A percentile compares a stretch with the other conserved stretches of the same genome.
Evolutionary conservation across 2,113 vertebrate species (phyloP).

Genomic region (Grantiella picta): DNA sequence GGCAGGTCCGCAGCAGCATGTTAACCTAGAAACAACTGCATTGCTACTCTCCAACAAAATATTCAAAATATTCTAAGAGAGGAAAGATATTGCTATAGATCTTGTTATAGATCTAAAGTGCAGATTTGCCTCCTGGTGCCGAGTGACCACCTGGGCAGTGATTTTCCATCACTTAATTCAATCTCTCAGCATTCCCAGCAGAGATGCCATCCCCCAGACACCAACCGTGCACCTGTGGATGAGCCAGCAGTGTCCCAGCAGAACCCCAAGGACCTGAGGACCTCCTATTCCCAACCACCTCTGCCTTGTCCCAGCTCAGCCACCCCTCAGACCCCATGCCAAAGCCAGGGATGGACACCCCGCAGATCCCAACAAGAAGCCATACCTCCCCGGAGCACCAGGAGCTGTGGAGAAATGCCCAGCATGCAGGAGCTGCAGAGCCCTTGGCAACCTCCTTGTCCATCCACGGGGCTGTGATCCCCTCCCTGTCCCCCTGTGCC

Average conservation of each 20-base stretch:
- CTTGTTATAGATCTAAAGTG: too few species aligned
- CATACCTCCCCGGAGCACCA: not conserved
- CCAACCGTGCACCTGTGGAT: rapidly evolving
- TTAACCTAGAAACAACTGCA: not conserved
- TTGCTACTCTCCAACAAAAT: not conserved
- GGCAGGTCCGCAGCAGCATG: rapidly evolving
- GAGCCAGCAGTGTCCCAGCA: not conserved
- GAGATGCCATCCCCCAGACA: too few species aligned
- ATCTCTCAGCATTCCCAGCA: not conserved
- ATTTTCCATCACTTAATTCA: not conserved
- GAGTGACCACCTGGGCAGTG: not conserved
- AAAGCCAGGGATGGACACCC: not conserved
- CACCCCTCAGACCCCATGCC: rapidly evolving
- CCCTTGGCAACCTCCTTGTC: not conserved
- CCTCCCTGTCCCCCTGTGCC: rapidly evolving
- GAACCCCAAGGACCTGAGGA: not conserved
- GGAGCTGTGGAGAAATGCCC: not conserved
- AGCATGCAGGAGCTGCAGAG: not conserved
- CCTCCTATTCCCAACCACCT: not conserved
- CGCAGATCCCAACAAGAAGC: not conserved
- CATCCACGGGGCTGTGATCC: not conserved
- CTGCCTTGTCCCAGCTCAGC: not conserved
- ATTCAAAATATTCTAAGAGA: not conserved
- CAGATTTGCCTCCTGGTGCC: not conserved
- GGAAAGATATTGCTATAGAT: too few species aligned